These are phyloP conservation scores for Nycteola revayana DNA, from an alignment of 2,888 invertebrate species.

Conservation along the genomic window DNA sequence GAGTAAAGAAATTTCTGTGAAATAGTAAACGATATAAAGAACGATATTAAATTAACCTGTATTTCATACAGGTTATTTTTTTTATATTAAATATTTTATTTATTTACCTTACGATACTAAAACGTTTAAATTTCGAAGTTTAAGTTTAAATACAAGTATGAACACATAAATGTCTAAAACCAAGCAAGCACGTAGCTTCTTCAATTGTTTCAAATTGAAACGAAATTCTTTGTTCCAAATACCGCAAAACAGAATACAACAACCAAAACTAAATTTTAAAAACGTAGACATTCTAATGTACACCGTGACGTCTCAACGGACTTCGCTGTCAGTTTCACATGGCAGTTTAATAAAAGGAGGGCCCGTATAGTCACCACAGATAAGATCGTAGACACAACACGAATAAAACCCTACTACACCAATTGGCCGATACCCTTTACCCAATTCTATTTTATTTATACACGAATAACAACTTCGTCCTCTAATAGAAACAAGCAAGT, in stretches of 20 bases:
- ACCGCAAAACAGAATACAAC: background rate
- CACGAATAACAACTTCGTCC: slow-evolving; percentile 27
- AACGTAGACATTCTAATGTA: slow-evolving; percentile 13
- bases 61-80: too few relatives aligned
- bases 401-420: slow-evolving; percentile 54
- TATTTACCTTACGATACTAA: too few relatives aligned
- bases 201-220: too few relatives aligned
- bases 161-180: too few relatives aligned
- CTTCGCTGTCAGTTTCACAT: slow-evolving; percentile 44
- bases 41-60: too few relatives aligned
- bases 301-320: slow-evolving; percentile 35
- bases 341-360: slow-evolving; percentile 68
- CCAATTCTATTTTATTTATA: slow-evolving; percentile 36
- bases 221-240: too few relatives aligned
- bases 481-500: slow-evolving; percentile 65
- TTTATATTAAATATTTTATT: too few relatives aligned
- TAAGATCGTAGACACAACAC: slow-evolving; percentile 74
- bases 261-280: slow-evolving; percentile 19
- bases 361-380: slow-evolving; percentile 71
- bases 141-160: too few relatives aligned
- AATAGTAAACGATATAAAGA: too few relatives aligned
- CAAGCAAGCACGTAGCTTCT: too few relatives aligned
- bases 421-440: slow-evolving; percentile 72
- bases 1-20: too few relatives aligned
- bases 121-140: too few relatives aligned